phyloP scores from a whole-genome alignment of 2,888 invertebrate genomes.

The Linnaemya vulpina region DNA sequence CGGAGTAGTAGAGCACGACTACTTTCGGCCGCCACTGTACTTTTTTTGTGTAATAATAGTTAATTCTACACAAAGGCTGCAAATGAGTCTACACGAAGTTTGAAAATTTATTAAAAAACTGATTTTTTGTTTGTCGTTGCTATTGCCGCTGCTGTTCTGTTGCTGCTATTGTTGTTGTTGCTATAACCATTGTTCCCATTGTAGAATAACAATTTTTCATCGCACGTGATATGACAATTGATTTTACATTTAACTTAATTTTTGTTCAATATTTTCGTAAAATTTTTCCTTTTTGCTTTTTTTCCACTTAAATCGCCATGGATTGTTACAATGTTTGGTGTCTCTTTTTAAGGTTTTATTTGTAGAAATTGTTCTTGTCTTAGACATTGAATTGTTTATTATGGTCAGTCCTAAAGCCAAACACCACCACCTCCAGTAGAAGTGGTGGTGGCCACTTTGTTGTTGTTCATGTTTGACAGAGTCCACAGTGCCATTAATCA shows the following conservation, averaged over 20 bases:
- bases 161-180: slow-evolving; percentile 23
- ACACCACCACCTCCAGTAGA: slow-evolving; percentile 54
- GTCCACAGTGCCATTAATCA: slow-evolving; percentile 70
- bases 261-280: slow-evolving; percentile 49
- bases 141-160: slow-evolving; percentile 1
- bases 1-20: too few species aligned
- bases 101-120: slow-evolving; percentile 68
- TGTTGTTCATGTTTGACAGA: slow-evolving; percentile 61
- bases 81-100: slow-evolving; percentile 64
- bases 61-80: slow-evolving; percentile 41
- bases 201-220: slow-evolving; percentile 69
- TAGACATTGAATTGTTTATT: slow-evolving; percentile 52
- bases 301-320: slow-evolving; percentile 33
- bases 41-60: not conserved
- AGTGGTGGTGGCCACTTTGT: slow-evolving; percentile 55
- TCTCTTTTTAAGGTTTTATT: slow-evolving; percentile 52
- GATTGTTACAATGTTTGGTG: slow-evolving; percentile 61
- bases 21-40: slow-evolving; percentile 10
- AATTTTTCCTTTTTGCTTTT: not conserved
- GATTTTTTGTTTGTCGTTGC: slow-evolving; percentile 35
- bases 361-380: slow-evolving; percentile 58
- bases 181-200: slow-evolving; percentile 60
- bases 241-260: slow-evolving; percentile 72
- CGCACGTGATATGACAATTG: slow-evolving; percentile 72
- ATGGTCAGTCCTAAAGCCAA: slow-evolving; percentile 36